Conservation (phyloP, 2,113 vertebrate genomes). For the Pleuronectes platessa region DNA sequence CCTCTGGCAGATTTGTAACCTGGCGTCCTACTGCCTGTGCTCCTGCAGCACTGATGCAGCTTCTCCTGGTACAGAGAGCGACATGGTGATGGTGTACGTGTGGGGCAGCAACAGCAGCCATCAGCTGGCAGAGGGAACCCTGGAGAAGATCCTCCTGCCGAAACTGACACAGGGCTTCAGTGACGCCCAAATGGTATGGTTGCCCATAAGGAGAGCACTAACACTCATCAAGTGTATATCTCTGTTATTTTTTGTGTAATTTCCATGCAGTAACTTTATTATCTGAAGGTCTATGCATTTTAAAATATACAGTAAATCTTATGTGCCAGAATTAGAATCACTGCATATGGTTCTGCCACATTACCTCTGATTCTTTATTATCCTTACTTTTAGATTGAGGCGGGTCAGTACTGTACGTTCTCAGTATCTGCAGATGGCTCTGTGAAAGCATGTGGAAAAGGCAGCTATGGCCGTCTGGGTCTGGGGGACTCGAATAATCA, state of each 20-base stretch:
- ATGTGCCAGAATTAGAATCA: background rate
- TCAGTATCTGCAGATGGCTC: conserved; percentile 84
- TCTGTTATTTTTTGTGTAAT: background rate
- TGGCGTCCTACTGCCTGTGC: conserved; percentile 84
- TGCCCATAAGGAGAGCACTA: background rate
- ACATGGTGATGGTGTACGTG: conserved; percentile 83
- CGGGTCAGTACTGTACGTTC: conserved; percentile 87
- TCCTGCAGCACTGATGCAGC: conserved; percentile 77
- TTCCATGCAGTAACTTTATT: background rate
- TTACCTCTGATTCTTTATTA: background rate
- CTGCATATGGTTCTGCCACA: background rate
- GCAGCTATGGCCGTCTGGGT: conserved; percentile 85
- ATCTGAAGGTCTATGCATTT: background rate
- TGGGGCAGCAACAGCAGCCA: conserved; percentile 89
- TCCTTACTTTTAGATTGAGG: conserved; percentile 79
- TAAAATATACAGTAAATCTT: too few species aligned
- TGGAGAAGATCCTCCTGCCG: conserved; percentile 87
- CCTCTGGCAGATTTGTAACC: conserved; percentile 80
- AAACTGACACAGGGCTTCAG: conserved; percentile 86
- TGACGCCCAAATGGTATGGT: conserved; percentile 83
- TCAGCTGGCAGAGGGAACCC: conserved; percentile 86
- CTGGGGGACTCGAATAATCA: conserved; percentile 87
- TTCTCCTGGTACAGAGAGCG: conserved; percentile 69
- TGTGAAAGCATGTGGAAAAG: conserved; percentile 86
- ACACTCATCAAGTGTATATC: background rate